Percentiles rank a stretch among this genome's conserved stretches.
phyloP scores from a whole-genome alignment of 2,888 invertebrate species.

The Acanthacorydalis orientalis region DNA sequence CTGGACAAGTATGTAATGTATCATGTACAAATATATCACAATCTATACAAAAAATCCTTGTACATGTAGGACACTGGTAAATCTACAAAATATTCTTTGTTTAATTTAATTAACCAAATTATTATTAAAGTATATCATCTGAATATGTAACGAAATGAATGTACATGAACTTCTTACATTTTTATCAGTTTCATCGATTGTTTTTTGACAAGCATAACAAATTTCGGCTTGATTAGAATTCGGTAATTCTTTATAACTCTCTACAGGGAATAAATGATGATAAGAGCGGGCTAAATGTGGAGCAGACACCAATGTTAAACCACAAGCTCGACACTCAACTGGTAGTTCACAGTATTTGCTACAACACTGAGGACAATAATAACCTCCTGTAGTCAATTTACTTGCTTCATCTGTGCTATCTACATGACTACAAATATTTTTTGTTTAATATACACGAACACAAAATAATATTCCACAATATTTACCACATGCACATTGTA shows the following conservation, averaged over 20 bases:
- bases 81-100: constrained; percentile 44
- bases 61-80: constrained; percentile 67
- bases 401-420: constrained; percentile 52
- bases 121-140: too few relatives aligned
- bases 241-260: constrained; percentile 59
- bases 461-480: too few relatives aligned
- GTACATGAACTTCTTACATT: constrained; percentile 32
- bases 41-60: constrained; percentile 73
- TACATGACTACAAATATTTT: constrained; percentile 46
- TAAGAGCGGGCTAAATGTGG: constrained; percentile 96
- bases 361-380: constrained; percentile 88
- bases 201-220: constrained; percentile 63
- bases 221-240: constrained; percentile 38
- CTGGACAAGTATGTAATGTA: constrained; percentile 89
- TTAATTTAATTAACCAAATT: constrained; percentile 1
- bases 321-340: constrained; percentile 90
- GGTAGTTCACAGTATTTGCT: constrained; percentile 97
- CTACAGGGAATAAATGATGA: constrained; percentile 91
- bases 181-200: constrained; percentile 51
- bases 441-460: background rate
- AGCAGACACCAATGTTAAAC: constrained; percentile 89
- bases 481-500: constrained; percentile 85
- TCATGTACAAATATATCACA: constrained; percentile 92
- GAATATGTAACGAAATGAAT: background rate
- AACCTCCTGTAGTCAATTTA: constrained; percentile 59